Percentiles rank a stretch among this genome's conserved stretches.
These are phyloP conservation scores for Latrodectus elegans DNA, from an alignment of 2,888 invertebrate genomes.

Conservation along the genomic window DNA sequence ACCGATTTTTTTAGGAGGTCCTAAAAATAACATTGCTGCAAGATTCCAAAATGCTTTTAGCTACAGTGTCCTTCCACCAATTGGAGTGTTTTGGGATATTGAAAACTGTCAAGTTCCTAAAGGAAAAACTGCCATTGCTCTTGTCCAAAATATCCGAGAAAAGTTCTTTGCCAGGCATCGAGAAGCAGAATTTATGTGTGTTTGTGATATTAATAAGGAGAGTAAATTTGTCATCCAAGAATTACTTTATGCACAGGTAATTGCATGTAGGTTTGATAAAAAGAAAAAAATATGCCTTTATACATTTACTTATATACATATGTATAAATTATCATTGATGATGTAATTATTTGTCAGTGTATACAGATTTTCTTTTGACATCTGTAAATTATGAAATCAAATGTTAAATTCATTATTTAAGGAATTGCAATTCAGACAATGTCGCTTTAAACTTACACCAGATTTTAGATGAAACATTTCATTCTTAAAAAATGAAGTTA, in stretches of 20 bases:
- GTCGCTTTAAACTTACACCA: neutral
- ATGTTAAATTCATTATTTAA: no score
- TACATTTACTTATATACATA: no score
- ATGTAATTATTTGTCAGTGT: no score
- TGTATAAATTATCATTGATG: no score
- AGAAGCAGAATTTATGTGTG: constrained; percentile 91
- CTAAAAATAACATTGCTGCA: constrained; percentile 66
- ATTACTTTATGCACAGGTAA: constrained; percentile 87
- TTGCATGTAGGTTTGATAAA: constrained; percentile 59
- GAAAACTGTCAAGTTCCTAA: constrained; percentile 92
- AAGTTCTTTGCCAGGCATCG: constrained; percentile 84
- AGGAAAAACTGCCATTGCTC: constrained; percentile 85
- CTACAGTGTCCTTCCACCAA: constrained; percentile 78
- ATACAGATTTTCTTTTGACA: no score
- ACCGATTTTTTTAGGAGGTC: constrained; percentile 24
- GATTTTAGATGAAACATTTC: no score
- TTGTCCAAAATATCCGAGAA: constrained; percentile 83
- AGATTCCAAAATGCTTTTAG: constrained; percentile 64
- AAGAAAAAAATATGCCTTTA: no score
- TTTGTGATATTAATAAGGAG: constrained; percentile 91
- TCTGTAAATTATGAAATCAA: no score
- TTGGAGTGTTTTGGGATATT: constrained; percentile 95
- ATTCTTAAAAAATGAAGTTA: no score
- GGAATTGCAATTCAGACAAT: neutral
- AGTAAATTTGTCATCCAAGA: constrained; percentile 84